Percentiles rank a stretch among this genome's conserved stretches.
phyloP scores from a whole-genome alignment of 2,888 invertebrate species.

The Adelognathus sp. region DNA sequence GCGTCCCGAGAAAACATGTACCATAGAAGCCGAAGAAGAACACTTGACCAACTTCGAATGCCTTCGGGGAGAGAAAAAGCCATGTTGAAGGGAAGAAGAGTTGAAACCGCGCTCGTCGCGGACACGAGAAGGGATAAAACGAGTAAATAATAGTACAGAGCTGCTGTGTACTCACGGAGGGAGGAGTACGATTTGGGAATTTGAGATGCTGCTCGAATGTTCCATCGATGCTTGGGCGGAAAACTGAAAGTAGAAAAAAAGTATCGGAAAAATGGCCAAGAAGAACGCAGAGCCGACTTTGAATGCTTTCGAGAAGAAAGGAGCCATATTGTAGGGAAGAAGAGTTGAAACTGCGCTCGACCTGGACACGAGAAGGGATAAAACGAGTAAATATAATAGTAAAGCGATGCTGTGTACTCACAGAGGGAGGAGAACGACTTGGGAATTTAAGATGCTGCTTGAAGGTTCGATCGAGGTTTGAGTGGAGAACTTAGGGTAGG shows the following conservation, averaged over 20 bases:
- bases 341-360: slow-evolving; percentile 1
- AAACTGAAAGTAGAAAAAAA: too few species aligned
- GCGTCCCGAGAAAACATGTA: background rate
- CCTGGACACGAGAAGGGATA: slow-evolving; percentile 23
- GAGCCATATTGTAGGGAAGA: background rate
- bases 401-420: background rate
- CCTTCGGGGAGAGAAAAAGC: slow-evolving; percentile 14
- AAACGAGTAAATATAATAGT: slow-evolving; percentile 20
- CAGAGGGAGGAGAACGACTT: background rate
- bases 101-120: slow-evolving; percentile 1
- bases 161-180: background rate
- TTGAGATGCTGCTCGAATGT: background rate
- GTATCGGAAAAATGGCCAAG: slow-evolving; percentile 11
- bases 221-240: too few species aligned
- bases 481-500: too few species aligned
- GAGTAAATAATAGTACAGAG: slow-evolving; percentile 6
- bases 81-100: slow-evolving; percentile 3
- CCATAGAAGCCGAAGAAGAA: slow-evolving; percentile 28
- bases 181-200: background rate
- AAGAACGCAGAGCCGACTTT: slow-evolving; percentile 57
- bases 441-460: background rate
- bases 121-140: slow-evolving; percentile 25
- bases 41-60: slow-evolving; percentile 59
- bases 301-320: slow-evolving; percentile 19
- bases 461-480: background rate